Conservation (phyloP, 2,888 invertebrate species). For the Capitulum mitella region DNA sequence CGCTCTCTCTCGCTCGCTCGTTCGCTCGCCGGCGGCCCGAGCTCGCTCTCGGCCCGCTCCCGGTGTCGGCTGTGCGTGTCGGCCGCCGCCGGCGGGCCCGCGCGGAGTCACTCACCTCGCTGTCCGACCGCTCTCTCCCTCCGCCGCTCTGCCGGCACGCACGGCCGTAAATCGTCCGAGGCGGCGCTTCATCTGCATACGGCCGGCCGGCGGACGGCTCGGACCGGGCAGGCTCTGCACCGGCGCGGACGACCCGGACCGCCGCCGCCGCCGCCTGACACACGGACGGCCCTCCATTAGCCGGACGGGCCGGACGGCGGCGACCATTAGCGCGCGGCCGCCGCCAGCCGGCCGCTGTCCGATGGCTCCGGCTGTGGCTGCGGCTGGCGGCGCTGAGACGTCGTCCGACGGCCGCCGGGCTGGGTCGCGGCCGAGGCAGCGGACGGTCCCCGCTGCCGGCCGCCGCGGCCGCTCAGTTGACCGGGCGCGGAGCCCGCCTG, state of each 20-base stretch:
- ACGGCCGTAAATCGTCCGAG: not conserved
- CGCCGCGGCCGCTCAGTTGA: not conserved
- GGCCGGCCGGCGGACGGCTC: not conserved
- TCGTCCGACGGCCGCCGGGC: no score
- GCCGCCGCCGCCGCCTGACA: not conserved
- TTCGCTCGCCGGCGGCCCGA: not conserved
- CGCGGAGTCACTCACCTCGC: not conserved
- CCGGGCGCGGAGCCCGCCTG: not conserved
- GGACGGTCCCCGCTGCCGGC: not conserved
- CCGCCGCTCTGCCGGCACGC: not conserved
- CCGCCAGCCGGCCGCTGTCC: no score
- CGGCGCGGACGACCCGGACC: no score
- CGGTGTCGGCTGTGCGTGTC: no score
- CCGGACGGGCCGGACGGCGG: not conserved
- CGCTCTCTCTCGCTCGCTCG: no score
- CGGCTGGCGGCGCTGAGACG: no score
- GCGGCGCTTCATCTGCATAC: not conserved
- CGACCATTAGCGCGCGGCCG: not conserved
- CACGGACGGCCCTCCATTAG: not conserved
- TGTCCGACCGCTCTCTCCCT: no score
- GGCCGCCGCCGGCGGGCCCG: not conserved
- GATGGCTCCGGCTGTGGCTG: no score
- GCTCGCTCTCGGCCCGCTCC: not conserved
- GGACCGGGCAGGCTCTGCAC: no score
- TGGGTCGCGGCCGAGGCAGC: no score